phyloP scores from a whole-genome alignment of 2,113 vertebrate species.

The Planiliza haematocheilus region DNA sequence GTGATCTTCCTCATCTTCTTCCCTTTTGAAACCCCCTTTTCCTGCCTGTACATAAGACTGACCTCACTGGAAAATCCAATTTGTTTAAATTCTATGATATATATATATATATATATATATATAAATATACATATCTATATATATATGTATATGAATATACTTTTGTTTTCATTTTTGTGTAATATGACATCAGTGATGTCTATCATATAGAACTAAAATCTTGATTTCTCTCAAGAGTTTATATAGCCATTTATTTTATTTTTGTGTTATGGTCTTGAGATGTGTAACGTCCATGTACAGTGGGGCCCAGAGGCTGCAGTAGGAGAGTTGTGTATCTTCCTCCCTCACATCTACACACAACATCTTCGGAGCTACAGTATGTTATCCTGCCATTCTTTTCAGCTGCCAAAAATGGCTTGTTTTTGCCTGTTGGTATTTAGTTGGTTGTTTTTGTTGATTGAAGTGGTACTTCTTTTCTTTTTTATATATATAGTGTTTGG shows the following conservation, averaged over 20 bases:
- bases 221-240: conserved; percentile 99
- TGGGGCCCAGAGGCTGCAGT: conserved; percentile 89
- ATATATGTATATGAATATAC: conserved; percentile 81
- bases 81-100: conserved; percentile 81
- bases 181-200: conserved; percentile 99
- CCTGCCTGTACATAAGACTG: conserved; percentile 89
- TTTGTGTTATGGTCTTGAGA: conserved; percentile 87
- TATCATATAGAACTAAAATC: conserved; percentile 98
- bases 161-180: conserved; percentile 83
- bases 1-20: conserved; percentile 82
- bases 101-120: conserved; percentile 65
- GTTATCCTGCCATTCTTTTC: conserved; percentile 85
- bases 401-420: conserved; percentile 84
- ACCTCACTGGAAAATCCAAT: conserved; percentile 96
- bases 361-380: conserved; percentile 85
- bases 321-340: conserved; percentile 86
- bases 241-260: conserved; percentile 92
- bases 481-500: conserved; percentile 88
- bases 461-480: conserved; percentile 81
- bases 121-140: conserved; percentile 63
- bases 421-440: conserved; percentile 59
- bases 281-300: conserved; percentile 91
- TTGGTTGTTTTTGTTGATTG: conserved; percentile 69
- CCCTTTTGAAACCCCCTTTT: conserved; percentile 79
- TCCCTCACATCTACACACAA: conserved; percentile 71